These are phyloP conservation scores for Macrobrachium nipponense DNA, from an alignment of 1,140 invertebrate species.

Conservation along the genomic window DNA sequence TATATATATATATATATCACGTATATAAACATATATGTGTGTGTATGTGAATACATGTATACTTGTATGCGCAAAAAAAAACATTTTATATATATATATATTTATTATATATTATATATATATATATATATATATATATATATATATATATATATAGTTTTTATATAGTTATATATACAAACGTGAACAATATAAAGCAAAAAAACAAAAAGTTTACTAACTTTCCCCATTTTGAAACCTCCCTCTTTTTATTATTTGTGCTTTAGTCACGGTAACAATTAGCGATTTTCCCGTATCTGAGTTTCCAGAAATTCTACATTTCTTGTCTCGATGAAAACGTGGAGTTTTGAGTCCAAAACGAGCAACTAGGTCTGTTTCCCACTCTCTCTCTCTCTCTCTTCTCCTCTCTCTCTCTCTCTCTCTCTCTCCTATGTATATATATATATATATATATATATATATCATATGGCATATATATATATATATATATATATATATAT, in stretches of 20 bases:
- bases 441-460: conserved; percentile 17
- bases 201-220: neutral
- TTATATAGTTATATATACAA: neutral
- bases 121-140: neutral
- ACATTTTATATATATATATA: neutral
- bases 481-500: conserved; percentile 14
- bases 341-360: too few relatives aligned
- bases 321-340: too few relatives aligned
- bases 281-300: too few relatives aligned
- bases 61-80: neutral
- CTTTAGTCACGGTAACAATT: too few relatives aligned
- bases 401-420: too few relatives aligned
- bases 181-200: neutral
- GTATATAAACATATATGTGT: neutral
- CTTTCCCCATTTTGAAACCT: neutral
- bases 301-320: too few relatives aligned
- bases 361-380: too few relatives aligned
- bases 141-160: neutral
- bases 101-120: too few relatives aligned
- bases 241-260: neutral
- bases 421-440: neutral
- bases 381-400: too few relatives aligned
- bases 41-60: neutral
- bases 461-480: conserved; percentile 17
- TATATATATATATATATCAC: neutral